Evolutionary conservation across 2,797 vertebrate species (phyloP).

Genomic region (Crax fasciolata): DNA sequence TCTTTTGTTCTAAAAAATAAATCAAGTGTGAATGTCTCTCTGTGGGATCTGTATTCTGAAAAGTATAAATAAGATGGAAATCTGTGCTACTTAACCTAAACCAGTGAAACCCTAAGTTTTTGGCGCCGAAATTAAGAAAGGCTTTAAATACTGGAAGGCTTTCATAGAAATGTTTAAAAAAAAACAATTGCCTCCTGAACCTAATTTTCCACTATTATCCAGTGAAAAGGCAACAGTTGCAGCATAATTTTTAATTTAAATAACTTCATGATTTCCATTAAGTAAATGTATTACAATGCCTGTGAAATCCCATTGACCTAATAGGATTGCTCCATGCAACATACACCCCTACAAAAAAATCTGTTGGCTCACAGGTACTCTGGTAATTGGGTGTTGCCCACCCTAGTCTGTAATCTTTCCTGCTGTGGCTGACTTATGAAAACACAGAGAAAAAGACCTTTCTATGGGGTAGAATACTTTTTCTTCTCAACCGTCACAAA

Average conservation of each 20-base stretch:
- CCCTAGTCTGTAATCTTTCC: background rate
- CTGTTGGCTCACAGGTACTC: background rate
- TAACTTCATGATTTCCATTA: background rate
- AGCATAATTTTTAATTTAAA: background rate
- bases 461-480: background rate
- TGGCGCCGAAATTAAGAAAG: background rate
- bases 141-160: background rate
- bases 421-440: background rate
- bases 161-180: background rate
- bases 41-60: background rate
- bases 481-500: background rate
- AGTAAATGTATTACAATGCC: background rate
- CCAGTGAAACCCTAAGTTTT: background rate
- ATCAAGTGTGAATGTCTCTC: background rate
- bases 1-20: background rate
- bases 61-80: background rate
- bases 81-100: background rate
- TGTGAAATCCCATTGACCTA: background rate
- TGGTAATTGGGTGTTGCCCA: background rate
- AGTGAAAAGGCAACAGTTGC: background rate
- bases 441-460: accelerated
- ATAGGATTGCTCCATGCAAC: background rate
- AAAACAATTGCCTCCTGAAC: background rate
- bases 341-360: background rate
- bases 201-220: background rate